phyloP scores from a whole-genome alignment of 2,888 invertebrate species.

The Yponomeuta sedellus region DNA sequence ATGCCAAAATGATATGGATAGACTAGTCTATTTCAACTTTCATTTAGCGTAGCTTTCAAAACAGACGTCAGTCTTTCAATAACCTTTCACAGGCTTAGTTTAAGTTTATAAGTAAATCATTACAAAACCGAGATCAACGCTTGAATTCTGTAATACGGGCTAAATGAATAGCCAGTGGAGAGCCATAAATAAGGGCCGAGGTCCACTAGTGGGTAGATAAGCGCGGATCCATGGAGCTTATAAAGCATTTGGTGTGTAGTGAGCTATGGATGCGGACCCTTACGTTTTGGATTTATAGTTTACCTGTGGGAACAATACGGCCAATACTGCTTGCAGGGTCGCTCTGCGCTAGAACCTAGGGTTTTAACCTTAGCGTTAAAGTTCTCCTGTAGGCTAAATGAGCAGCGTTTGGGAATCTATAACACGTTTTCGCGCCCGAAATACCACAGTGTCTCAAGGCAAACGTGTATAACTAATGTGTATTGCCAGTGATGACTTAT shows the following conservation, averaged over 20 bases:
- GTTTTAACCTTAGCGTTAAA: neutral
- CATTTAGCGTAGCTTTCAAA: too few species aligned
- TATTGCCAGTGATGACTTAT: too few species aligned
- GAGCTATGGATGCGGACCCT: conserved; percentile 35
- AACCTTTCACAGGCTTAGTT: neutral
- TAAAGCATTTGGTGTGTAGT: conserved; percentile 49
- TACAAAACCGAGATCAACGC: neutral
- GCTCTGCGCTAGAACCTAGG: neutral
- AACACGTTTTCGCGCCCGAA: too few species aligned
- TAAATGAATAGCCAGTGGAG: conserved; percentile 58
- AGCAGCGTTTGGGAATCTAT: too few species aligned
- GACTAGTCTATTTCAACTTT: too few species aligned
- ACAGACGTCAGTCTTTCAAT: too few species aligned
- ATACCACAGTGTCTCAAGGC: too few species aligned
- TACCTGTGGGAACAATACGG: conserved; percentile 28
- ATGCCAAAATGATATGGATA: too few species aligned
- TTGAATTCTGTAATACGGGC: conserved; percentile 41
- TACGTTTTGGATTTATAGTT: conserved; percentile 27
- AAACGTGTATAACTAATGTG: too few species aligned
- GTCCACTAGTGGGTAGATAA: conserved; percentile 57
- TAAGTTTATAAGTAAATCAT: neutral
- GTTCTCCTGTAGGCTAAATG: too few species aligned
- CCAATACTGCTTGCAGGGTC: neutral
- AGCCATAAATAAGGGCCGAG: conserved; percentile 51
- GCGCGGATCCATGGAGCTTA: conserved; percentile 65